These are phyloP conservation scores for Lobophora halterata DNA, from an alignment of 2,888 invertebrate species.

Conservation along the genomic window DNA sequence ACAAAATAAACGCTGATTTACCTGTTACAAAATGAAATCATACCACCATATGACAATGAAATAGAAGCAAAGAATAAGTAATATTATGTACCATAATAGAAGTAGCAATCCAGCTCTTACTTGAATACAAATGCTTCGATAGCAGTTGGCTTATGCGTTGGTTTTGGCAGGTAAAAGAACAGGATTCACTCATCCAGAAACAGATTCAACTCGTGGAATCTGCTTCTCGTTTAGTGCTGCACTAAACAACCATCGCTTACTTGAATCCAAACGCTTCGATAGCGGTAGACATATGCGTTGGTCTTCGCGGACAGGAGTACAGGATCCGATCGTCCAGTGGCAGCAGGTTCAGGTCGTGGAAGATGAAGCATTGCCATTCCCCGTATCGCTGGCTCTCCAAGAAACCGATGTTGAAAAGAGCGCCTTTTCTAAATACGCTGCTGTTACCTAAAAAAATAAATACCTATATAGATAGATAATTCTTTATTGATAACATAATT, in stretches of 20 bases:
- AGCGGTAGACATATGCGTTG: slow-evolving; percentile 89
- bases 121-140: slow-evolving; percentile 22
- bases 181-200: slow-evolving; percentile 91
- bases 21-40: too few species aligned
- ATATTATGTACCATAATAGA: too few species aligned
- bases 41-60: too few species aligned
- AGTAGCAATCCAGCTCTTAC: slow-evolving; percentile 20
- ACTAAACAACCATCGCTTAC: slow-evolving; percentile 43
- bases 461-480: not conserved
- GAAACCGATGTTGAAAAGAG: slow-evolving; percentile 94
- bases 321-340: slow-evolving; percentile 93
- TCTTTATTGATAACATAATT: too few species aligned
- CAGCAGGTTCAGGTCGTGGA: slow-evolving; percentile 94
- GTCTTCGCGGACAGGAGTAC: slow-evolving; percentile 91
- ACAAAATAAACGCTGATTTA: too few species aligned
- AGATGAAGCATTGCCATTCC: slow-evolving; percentile 90
- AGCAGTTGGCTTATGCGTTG: slow-evolving; percentile 89
- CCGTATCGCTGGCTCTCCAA: slow-evolving; percentile 86
- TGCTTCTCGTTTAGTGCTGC: too few species aligned
- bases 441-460: slow-evolving; percentile 1
- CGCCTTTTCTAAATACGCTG: slow-evolving; percentile 88
- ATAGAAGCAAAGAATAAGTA: too few species aligned
- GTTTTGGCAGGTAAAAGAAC: slow-evolving; percentile 91
- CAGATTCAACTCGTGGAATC: slow-evolving; percentile 95
- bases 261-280: slow-evolving; percentile 22